Evolutionary conservation across 2,888 invertebrate genomes (phyloP), one percentile per base, ranked within the genome.

Genomic region (Altica lythri): DNA sequence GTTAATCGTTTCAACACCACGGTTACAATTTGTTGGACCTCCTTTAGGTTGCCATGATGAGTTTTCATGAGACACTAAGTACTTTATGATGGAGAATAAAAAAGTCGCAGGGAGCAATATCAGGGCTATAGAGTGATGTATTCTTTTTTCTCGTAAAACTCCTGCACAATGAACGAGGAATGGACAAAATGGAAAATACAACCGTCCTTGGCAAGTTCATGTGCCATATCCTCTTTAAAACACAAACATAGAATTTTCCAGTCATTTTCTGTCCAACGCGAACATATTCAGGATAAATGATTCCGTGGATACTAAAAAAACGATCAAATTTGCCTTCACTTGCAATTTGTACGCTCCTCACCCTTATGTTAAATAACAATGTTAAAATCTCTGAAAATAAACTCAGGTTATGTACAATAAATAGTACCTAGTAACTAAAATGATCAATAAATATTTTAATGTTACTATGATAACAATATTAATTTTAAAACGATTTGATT

Each of bases 401-500:
- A n/a, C n/a, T n/a, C n/a, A n/a, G n/a, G n/a, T n/a, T n/a, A n/a
- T n/a, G n/a, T n/a, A n/a, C n/a, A n/a, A n/a, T n/a, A n/a, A n/a
- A n/a, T n/a, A n/a, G n/a, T n/a, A n/a, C n/a, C n/a, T n/a, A n/a
- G n/a, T n/a, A n/a, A n/a, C n/a, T n/a, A n/a, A n/a, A n/a, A n/a
- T n/a, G n/a, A n/a, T n/a, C n/a, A n/a, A n/a, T n/a, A n/a, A n/a
- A n/a, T n/a, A n/a, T n/a, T n/a, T n/a, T n/a, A n/a, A n/a, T n/a
- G n/a, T n/a, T n/a, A n/a, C n/a, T n/a, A n/a, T 6, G 8, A 25
- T 25, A 25, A 25, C 5, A 25, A 8, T 25, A 25, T 6, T 5
- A 2, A 13, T 18, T 22, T 45, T 25, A 5, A 30, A 29, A n/a
- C n/a, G n/a, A n/a, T n/a, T n/a, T 10, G 29, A 19, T 74, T 76